phyloP scores from a whole-genome alignment of 2,113 vertebrate species.

The Hippocampus comes region DNA sequence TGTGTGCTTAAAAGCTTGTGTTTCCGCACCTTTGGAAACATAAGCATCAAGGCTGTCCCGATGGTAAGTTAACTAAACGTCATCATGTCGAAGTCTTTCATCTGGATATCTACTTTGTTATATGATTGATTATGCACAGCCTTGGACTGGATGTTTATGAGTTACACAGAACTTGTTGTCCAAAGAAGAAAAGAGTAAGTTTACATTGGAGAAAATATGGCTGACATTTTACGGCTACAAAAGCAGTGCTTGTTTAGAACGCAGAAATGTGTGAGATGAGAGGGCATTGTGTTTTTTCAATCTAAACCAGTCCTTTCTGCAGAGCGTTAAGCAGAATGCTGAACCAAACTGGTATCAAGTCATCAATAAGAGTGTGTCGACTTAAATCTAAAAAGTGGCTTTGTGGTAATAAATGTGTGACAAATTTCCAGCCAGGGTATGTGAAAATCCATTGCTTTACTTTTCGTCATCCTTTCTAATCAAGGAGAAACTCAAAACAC shows the following conservation, averaged over 20 bases:
- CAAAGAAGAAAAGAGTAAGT: conserved; percentile 44
- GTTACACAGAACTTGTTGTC: background rate
- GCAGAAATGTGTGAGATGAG: background rate
- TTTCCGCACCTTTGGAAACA: conserved; percentile 46
- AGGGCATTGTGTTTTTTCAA: conserved; percentile 11
- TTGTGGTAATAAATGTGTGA: conserved; percentile 18
- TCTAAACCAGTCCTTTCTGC: conserved; percentile 31
- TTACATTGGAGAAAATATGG: conserved; percentile 58
- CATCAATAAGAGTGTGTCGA: conserved; percentile 20
- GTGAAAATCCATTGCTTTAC: conserved; percentile 42
- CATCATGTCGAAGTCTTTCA: conserved; percentile 37
- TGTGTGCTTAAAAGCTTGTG: conserved; percentile 23
- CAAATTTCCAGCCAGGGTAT: conserved; percentile 43
- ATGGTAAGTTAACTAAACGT: conserved; percentile 42
- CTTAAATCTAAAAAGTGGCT: conserved; percentile 18
- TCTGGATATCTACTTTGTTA: conserved; percentile 44
- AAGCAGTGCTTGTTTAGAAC: conserved; percentile 51
- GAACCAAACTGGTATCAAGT: background rate
- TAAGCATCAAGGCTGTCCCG: conserved; percentile 36
- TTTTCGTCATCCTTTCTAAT: background rate
- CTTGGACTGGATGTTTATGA: background rate
- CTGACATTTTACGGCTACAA: conserved; percentile 31
- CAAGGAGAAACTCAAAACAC: background rate
- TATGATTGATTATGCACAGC: conserved; percentile 46
- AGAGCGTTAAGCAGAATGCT: conserved; percentile 1